These are phyloP conservation scores for Germaria angustata DNA, from an alignment of 2,888 invertebrate species.

Conservation along the genomic window DNA sequence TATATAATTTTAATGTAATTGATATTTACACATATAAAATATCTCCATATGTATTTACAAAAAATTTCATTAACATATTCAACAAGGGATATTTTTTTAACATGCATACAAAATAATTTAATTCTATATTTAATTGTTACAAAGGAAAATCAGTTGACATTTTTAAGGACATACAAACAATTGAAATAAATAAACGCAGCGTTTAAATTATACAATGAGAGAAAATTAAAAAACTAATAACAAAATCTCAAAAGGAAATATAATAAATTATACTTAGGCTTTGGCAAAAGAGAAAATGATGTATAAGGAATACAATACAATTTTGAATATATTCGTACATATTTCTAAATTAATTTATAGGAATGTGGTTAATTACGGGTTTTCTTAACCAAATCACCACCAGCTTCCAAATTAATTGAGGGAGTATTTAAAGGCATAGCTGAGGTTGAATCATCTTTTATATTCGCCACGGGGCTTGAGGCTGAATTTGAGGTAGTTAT, in stretches of 20 bases:
- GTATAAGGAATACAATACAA: neutral
- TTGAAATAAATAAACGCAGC: slow-evolving; percentile 1
- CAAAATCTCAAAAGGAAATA: slow-evolving; percentile 42
- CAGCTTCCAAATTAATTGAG: slow-evolving; percentile 33
- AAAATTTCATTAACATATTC: slow-evolving; percentile 33
- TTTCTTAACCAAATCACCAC: slow-evolving; percentile 36
- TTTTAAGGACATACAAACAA: slow-evolving; percentile 41
- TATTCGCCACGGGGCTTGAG: slow-evolving; percentile 11
- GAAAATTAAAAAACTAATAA: slow-evolving; percentile 63
- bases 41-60: slow-evolving; percentile 51
- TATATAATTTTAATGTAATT: too few species aligned
- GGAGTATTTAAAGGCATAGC: slow-evolving; percentile 36
- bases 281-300: slow-evolving; percentile 31
- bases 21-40: slow-evolving; percentile 36
- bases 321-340: slow-evolving; percentile 1
- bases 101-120: slow-evolving; percentile 27
- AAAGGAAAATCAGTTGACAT: slow-evolving; percentile 33
- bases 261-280: slow-evolving; percentile 39
- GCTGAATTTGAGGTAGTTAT: slow-evolving; percentile 47
- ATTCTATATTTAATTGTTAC: slow-evolving; percentile 20
- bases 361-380: slow-evolving; percentile 11
- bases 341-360: neutral
- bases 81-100: slow-evolving; percentile 27
- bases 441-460: slow-evolving; percentile 1
- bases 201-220: slow-evolving; percentile 3